Evolutionary conservation across 2,797 vertebrate genomes (phyloP).

Genomic region (Luscinia megarhynchos): DNA sequence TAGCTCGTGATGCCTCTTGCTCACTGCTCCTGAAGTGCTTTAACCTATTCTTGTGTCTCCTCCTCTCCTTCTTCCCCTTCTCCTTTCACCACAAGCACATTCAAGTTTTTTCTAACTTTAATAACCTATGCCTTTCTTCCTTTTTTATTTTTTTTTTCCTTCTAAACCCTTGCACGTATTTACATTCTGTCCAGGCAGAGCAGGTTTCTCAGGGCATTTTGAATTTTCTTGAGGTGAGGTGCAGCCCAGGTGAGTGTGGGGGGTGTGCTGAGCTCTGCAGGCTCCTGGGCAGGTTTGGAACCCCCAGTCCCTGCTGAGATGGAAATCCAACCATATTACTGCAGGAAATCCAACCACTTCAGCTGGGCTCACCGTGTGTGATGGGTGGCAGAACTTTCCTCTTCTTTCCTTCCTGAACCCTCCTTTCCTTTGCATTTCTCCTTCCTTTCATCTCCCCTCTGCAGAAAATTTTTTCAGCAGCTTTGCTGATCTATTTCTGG

Average conservation of each 20-base stretch:
- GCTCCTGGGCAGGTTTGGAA: neutral
- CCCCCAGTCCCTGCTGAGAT: neutral
- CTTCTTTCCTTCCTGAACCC: neutral
- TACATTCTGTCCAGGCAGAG: neutral
- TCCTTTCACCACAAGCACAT: neutral
- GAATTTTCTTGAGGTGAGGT: neutral
- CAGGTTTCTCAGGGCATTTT: neutral
- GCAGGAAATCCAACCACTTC: neutral
- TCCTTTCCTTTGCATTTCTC: neutral
- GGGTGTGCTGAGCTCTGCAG: neutral
- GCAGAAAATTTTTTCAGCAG: neutral
- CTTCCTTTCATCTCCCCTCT: neutral
- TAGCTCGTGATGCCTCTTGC: neutral
- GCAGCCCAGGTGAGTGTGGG: neutral
- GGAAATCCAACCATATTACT: neutral
- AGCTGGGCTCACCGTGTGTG: accelerated
- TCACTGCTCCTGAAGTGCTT: neutral
- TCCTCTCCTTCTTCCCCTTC: neutral
- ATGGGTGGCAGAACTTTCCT: neutral
- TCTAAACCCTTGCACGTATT: neutral
- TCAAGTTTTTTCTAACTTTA: neutral
- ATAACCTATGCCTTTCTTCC: neutral
- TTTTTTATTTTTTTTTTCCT: neutral
- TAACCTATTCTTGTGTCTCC: neutral
- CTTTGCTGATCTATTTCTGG: neutral